Evolutionary conservation across 92 coral and sea anemone genomes (phyloP).

Genomic region (Porites lobata): DNA sequence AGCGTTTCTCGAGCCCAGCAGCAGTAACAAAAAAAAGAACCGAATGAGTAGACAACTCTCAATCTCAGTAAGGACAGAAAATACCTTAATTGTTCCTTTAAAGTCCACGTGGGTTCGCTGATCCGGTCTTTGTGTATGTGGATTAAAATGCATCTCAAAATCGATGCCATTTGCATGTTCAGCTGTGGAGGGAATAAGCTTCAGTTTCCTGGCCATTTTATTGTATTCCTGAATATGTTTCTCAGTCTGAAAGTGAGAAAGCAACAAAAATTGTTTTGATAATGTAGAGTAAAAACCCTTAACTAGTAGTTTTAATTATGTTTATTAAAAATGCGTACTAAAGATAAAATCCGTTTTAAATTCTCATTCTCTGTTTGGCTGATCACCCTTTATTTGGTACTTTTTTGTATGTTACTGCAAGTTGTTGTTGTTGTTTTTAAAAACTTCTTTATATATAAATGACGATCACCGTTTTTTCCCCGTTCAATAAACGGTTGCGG

Average conservation of each 20-base stretch:
- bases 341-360: too few species aligned
- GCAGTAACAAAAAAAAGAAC: too few species aligned
- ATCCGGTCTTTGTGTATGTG: conserved; percentile 74
- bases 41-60: not conserved
- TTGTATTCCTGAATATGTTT: conserved; percentile 87
- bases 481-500: too few species aligned
- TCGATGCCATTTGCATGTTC: conserved; percentile 94
- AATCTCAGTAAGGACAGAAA: not conserved
- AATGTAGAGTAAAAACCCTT: not conserved
- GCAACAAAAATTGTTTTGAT: not conserved
- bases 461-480: too few species aligned
- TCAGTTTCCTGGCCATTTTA: conserved; percentile 87
- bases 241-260: conserved; percentile 70
- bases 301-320: too few species aligned
- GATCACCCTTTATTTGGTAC: too few species aligned
- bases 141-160: conserved; percentile 92
- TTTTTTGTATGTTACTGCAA: too few species aligned
- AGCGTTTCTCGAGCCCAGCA: too few species aligned
- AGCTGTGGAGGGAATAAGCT: conserved; percentile 88
- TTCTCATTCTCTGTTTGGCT: too few species aligned
- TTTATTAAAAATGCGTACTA: too few species aligned
- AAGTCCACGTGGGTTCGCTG: conserved; percentile 70
- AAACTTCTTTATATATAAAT: too few species aligned
- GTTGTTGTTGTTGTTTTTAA: too few species aligned
- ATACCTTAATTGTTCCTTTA: conserved; percentile 82